phyloP scores from a whole-genome alignment of 2,797 vertebrate genomes.

The Phrynocephalus guinanensis region DNA sequence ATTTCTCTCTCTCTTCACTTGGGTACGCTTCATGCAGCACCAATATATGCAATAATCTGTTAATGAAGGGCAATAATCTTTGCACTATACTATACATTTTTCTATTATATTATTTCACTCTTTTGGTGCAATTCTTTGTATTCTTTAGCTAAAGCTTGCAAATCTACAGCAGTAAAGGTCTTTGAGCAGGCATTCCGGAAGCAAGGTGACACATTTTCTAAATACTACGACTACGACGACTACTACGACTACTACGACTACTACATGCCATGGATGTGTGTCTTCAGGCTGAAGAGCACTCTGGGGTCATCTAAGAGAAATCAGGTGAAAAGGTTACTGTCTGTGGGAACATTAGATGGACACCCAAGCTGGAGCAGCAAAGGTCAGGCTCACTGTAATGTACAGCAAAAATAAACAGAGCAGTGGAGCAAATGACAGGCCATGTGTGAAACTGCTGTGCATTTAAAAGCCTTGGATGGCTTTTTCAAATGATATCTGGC shows the following conservation, averaged over 20 bases:
- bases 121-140: background rate
- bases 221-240: too few relatives aligned
- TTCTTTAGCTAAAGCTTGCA: slow-evolving; percentile 49
- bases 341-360: slow-evolving; percentile 46
- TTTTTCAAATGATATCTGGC: slow-evolving; percentile 42
- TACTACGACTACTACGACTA: too few relatives aligned
- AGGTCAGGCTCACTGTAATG: slow-evolving; percentile 54
- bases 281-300: slow-evolving; percentile 60
- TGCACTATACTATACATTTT: too few relatives aligned
- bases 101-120: background rate
- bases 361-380: slow-evolving; percentile 43
- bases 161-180: slow-evolving; percentile 59
- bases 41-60: background rate
- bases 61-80: background rate
- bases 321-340: slow-evolving; percentile 59
- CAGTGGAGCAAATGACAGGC: slow-evolving; percentile 51
- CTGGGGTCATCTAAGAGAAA: slow-evolving; percentile 47
- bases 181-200: slow-evolving; percentile 58
- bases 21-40: background rate
- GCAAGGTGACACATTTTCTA: slow-evolving; percentile 49
- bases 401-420: slow-evolving; percentile 60
- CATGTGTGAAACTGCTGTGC: slow-evolving; percentile 58
- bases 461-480: slow-evolving; percentile 38
- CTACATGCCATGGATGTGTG: slow-evolving; percentile 59
- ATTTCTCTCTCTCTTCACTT: too few relatives aligned